These are phyloP conservation scores for Halcyon badia DNA, from an alignment of 2,797 vertebrate species.

Conservation along the genomic window DNA sequence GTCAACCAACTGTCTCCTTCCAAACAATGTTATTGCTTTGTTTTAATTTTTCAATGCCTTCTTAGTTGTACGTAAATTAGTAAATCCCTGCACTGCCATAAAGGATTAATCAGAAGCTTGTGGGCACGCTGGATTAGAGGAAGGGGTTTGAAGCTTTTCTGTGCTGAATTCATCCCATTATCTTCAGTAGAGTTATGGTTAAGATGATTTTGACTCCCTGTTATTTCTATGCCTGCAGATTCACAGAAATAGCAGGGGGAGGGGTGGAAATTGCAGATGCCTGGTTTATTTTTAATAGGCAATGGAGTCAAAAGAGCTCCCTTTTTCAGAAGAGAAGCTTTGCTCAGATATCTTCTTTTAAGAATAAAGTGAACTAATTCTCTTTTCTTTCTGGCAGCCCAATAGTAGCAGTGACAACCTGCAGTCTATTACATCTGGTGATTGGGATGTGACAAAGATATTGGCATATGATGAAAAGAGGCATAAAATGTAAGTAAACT, in stretches of 20 bases:
- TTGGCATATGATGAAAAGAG: slow-evolving; percentile 89
- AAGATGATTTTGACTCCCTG: background rate
- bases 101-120: background rate
- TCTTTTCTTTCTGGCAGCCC: slow-evolving; percentile 81
- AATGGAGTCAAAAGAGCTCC: background rate
- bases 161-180: background rate
- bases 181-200: background rate
- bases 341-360: background rate
- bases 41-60: background rate
- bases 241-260: background rate
- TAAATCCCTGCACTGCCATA: background rate
- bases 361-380: background rate
- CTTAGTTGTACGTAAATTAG: background rate
- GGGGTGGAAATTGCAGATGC: background rate
- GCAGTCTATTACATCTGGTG: slow-evolving; percentile 94
- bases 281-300: background rate
- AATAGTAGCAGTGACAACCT: slow-evolving; percentile 93
- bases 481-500: slow-evolving; percentile 90
- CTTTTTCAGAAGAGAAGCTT: background rate
- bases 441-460: slow-evolving; percentile 97
- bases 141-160: background rate
- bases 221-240: background rate
- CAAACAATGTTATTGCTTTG: background rate
- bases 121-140: background rate
- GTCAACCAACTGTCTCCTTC: background rate